These are phyloP conservation scores for Iselma pallidipennis DNA, from an alignment of 2,888 invertebrate genomes.

Conservation along the genomic window DNA sequence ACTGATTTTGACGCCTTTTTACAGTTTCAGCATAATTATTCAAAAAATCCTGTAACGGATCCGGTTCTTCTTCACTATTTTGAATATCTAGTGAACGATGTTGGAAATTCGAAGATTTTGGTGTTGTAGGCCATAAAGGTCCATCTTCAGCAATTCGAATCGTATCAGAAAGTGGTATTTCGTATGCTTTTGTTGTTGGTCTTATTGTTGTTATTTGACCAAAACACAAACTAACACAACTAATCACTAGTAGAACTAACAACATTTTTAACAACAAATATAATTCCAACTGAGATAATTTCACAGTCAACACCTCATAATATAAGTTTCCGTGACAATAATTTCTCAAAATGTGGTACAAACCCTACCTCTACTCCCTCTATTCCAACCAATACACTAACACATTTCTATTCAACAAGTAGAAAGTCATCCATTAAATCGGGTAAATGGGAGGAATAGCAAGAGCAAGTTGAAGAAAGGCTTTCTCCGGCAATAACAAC, in stretches of 20 bases:
- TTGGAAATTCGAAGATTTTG: slow-evolving; percentile 6
- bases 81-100: slow-evolving; percentile 45
- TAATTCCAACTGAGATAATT: slow-evolving; percentile 42
- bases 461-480: slow-evolving; percentile 13
- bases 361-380: slow-evolving; percentile 36
- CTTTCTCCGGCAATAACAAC: slow-evolving; percentile 23
- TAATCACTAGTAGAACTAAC: slow-evolving; percentile 22
- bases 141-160: slow-evolving; percentile 64
- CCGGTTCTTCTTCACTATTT: slow-evolving; percentile 45
- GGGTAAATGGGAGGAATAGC: not conserved
- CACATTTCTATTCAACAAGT: slow-evolving; percentile 31
- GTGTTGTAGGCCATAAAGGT: slow-evolving; percentile 34
- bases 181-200: slow-evolving; percentile 57
- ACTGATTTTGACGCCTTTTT: slow-evolving; percentile 16
- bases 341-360: slow-evolving; percentile 46
- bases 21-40: slow-evolving; percentile 61
- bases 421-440: slow-evolving; percentile 33
- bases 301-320: slow-evolving; percentile 34
- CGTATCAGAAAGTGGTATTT: slow-evolving; percentile 61
- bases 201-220: slow-evolving; percentile 48
- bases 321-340: slow-evolving; percentile 47
- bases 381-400: slow-evolving; percentile 34
- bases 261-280: slow-evolving; percentile 37
- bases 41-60: slow-evolving; percentile 64
- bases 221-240: slow-evolving; percentile 14